These are phyloP conservation scores for Sardina pilchardus DNA, from an alignment of 2,113 vertebrate genomes.

Conservation along the genomic window DNA sequence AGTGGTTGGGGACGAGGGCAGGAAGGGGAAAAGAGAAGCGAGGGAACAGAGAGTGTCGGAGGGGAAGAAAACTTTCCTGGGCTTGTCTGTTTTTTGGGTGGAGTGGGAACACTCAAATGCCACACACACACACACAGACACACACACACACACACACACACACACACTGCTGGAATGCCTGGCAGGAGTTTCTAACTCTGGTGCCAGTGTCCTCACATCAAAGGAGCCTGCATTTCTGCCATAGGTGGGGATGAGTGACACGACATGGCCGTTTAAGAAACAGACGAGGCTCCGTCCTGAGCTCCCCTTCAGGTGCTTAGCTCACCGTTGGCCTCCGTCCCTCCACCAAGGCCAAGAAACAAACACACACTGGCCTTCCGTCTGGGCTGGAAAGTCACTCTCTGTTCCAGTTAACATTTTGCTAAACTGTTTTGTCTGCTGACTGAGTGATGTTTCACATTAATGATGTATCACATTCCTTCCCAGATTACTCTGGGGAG, in stretches of 20 bases:
- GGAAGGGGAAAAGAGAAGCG: neutral
- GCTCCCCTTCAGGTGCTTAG: neutral
- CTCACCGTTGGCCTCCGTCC: neutral
- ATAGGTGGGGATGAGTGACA: neutral
- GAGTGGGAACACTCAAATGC: neutral
- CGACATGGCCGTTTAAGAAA: neutral
- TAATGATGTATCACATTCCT: neutral
- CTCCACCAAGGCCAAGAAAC: neutral
- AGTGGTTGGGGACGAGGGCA: slow-evolving; percentile 1
- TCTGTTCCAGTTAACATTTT: neutral
- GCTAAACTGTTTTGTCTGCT: neutral
- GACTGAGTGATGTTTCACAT: neutral
- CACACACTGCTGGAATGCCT: neutral
- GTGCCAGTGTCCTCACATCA: neutral
- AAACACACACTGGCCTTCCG: neutral
- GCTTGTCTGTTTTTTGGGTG: neutral
- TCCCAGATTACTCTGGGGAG: neutral
- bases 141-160: neutral
- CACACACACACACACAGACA: neutral
- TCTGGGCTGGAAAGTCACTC: neutral
- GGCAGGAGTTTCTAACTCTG: neutral
- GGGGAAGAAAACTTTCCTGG: neutral
- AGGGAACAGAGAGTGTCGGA: neutral
- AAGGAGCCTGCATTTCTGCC: neutral
- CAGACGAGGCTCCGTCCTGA: neutral